Conservation (phyloP, 2,888 invertebrate species). For the Perdita meconis region DNA sequence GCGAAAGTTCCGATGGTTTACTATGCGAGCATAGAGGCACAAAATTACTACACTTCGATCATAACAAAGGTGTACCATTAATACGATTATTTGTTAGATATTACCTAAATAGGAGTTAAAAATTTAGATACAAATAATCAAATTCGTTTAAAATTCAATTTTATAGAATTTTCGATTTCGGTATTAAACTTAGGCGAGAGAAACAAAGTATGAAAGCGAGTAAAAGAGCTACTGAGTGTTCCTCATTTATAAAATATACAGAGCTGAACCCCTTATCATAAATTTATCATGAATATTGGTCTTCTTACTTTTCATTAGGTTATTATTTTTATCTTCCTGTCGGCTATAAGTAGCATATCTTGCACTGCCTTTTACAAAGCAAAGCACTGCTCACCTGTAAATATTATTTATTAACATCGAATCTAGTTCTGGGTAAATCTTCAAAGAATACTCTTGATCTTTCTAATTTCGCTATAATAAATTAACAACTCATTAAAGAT, state of each 20-base stretch:
- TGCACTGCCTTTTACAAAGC: too few species aligned
- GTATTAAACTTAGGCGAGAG: neutral
- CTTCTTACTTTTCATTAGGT: too few species aligned
- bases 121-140: neutral
- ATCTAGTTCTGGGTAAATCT: neutral
- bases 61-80: slow-evolving; percentile 78
- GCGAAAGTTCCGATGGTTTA: slow-evolving; percentile 86
- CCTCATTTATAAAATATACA: too few species aligned
- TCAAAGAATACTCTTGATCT: too few species aligned
- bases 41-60: slow-evolving; percentile 85
- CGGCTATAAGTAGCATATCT: too few species aligned
- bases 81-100: slow-evolving; percentile 3
- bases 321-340: too few species aligned
- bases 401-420: too few species aligned
- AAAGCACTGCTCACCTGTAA: too few species aligned
- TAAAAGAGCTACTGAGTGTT: too few species aligned
- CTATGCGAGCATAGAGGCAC: slow-evolving; percentile 86
- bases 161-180: neutral
- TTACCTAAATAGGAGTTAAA: neutral
- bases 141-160: neutral
- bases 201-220: neutral
- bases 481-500: too few species aligned
- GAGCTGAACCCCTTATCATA: too few species aligned
- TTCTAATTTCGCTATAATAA: neutral
- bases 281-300: too few species aligned